Conservation (phyloP, 2,113 vertebrate species). For the Pedetes capensis region DNA sequence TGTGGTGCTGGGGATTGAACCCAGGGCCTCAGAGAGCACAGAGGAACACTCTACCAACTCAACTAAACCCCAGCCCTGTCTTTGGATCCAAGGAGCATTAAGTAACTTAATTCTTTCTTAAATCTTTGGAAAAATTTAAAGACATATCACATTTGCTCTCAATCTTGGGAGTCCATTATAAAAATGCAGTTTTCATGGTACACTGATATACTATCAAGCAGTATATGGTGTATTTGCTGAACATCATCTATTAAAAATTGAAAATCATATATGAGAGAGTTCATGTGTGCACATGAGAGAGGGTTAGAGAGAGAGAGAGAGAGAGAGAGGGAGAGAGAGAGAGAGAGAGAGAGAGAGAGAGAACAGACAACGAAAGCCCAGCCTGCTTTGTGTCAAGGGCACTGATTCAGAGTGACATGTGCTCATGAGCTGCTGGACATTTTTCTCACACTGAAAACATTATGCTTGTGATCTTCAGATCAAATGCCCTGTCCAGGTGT, state of each 20-base stretch:
- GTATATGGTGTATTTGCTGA: not conserved
- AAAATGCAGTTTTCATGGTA: not conserved
- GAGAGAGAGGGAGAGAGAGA: not conserved
- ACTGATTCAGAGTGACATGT: constrained; percentile 32
- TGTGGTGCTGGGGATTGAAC: no score
- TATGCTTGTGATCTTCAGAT: constrained; percentile 22
- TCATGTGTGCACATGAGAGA: not conserved
- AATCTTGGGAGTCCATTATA: not conserved
- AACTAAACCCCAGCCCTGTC: not conserved
- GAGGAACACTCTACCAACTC: no score
- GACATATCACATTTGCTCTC: not conserved
- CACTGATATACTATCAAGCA: not conserved
- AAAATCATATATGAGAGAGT: no score
- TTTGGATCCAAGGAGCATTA: not conserved
- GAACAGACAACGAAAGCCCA: constrained; percentile 11
- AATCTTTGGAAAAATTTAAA: constrained; percentile 47
- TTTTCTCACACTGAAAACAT: constrained; percentile 50
- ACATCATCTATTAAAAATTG: not conserved
- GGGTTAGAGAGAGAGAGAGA: not conserved
- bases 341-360: not conserved
- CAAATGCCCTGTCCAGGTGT: not conserved
- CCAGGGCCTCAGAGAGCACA: no score
- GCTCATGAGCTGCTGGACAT: not conserved
- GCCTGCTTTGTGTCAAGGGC: constrained; percentile 29
- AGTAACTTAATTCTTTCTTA: constrained; percentile 6